phyloP scores from a whole-genome alignment of 2,113 vertebrate species.

The Aramus guarauna region DNA sequence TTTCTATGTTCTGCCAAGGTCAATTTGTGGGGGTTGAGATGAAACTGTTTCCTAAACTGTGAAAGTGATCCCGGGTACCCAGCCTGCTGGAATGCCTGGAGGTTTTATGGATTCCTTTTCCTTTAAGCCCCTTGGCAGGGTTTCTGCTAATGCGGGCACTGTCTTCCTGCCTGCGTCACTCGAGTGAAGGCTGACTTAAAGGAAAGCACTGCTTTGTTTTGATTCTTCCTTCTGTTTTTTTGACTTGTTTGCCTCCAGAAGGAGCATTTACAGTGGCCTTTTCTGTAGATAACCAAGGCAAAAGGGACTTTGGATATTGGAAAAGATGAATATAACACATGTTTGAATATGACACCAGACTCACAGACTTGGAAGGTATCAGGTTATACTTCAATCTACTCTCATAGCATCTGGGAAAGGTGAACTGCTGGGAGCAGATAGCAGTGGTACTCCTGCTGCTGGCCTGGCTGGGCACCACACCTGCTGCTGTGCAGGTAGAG shows the following conservation, averaged over 20 bases:
- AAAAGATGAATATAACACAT: background rate
- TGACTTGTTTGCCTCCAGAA: background rate
- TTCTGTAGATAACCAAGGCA: background rate
- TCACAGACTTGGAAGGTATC: background rate
- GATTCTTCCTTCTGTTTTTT: background rate
- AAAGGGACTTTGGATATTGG: background rate
- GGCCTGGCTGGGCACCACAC: accelerated
- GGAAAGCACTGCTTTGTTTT: background rate
- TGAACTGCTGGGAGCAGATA: background rate
- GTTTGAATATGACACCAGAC: background rate
- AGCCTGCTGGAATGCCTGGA: slow-evolving; percentile 25
- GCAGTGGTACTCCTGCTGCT: background rate
- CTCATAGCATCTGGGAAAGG: background rate
- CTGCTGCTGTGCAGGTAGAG: background rate
- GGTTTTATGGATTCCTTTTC: slow-evolving; percentile 27
- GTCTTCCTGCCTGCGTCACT: background rate
- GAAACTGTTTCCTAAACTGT: slow-evolving; percentile 41
- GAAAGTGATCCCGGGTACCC: slow-evolving; percentile 5
- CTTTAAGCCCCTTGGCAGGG: background rate
- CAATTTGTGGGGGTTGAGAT: slow-evolving; percentile 21
- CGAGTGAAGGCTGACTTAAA: background rate
- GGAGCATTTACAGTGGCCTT: background rate
- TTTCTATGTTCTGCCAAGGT: slow-evolving; percentile 34
- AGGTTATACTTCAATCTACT: background rate
- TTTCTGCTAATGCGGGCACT: background rate